Evolutionary conservation across 2,113 vertebrate species (phyloP).

Genomic region (Rhadina sibilatrix): DNA sequence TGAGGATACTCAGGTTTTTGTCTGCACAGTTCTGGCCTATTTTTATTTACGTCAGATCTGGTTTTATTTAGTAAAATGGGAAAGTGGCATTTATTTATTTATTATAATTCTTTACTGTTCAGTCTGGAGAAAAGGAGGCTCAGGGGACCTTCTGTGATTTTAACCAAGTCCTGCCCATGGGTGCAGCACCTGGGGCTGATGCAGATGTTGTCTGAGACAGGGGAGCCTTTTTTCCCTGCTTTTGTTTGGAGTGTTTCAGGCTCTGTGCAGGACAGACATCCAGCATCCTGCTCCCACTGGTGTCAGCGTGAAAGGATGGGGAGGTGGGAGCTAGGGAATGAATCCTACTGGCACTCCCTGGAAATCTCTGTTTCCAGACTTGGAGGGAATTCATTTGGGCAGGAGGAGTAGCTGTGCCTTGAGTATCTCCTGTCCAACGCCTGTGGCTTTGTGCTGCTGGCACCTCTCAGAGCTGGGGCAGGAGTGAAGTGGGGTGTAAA

Average conservation of each 20-base stretch:
- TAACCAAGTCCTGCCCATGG: fast-evolving
- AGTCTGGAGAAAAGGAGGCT: neutral
- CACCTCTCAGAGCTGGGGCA: neutral
- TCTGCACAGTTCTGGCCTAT: neutral
- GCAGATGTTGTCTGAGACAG: neutral
- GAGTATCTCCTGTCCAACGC: fast-evolving
- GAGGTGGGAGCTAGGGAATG: fast-evolving
- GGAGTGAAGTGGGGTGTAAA: fast-evolving
- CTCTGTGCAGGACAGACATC: neutral
- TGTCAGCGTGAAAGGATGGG: fast-evolving
- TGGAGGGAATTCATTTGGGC: neutral
- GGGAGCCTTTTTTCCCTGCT: neutral
- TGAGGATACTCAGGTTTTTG: neutral
- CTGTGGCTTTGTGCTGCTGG: neutral
- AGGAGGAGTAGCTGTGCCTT: neutral
- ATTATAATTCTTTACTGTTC: neutral
- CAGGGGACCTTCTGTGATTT: neutral
- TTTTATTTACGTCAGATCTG: neutral
- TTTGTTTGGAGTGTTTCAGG: neutral
- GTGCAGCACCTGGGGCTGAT: neutral
- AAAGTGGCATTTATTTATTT: neutral
- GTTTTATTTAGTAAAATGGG: neutral
- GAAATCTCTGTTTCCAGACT: neutral
- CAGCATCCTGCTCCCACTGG: fast-evolving
- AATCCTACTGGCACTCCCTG: neutral